Conservation (phyloP, 2,797 vertebrate genomes). For the Megalops cyprinoides region DNA sequence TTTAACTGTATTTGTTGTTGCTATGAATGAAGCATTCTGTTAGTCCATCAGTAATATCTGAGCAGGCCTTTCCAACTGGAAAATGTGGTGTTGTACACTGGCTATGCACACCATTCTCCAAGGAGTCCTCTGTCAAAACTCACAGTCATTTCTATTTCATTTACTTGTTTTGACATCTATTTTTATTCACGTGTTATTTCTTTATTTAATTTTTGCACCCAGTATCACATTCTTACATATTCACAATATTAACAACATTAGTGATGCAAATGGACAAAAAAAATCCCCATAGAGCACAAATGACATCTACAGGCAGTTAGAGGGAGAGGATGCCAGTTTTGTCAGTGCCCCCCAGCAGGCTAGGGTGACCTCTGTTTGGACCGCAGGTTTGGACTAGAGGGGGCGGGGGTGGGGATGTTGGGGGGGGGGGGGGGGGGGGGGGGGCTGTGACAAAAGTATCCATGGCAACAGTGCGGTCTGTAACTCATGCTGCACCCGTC, state of each 20-base stretch:
- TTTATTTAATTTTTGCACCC: background rate
- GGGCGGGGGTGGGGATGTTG: slow-evolving; percentile 58
- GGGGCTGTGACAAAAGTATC: slow-evolving; percentile 77
- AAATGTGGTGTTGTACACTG: no score
- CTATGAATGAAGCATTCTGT: no score
- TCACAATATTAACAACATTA: slow-evolving; percentile 11
- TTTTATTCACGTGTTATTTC: background rate
- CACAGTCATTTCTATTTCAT: no score
- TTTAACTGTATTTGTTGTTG: no score
- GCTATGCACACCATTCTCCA: no score
- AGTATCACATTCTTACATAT: slow-evolving; percentile 23
- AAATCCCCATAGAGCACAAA: slow-evolving; percentile 65
- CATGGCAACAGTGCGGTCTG: slow-evolving; percentile 76
- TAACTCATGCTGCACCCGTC: slow-evolving; percentile 72
- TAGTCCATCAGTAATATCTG: no score
- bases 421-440: no score
- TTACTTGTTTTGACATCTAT: background rate
- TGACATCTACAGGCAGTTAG: slow-evolving; percentile 55
- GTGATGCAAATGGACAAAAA: background rate
- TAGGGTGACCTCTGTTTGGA: slow-evolving; percentile 60
- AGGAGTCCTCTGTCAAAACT: no score
- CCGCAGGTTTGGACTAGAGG: slow-evolving; percentile 65
- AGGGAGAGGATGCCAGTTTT: slow-evolving; percentile 61
- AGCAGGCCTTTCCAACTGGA: no score
- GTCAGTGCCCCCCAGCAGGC: slow-evolving; percentile 64